These are phyloP conservation scores for Zalophus californianus DNA, from an alignment of 2,797 vertebrate genomes.

Conservation along the genomic window DNA sequence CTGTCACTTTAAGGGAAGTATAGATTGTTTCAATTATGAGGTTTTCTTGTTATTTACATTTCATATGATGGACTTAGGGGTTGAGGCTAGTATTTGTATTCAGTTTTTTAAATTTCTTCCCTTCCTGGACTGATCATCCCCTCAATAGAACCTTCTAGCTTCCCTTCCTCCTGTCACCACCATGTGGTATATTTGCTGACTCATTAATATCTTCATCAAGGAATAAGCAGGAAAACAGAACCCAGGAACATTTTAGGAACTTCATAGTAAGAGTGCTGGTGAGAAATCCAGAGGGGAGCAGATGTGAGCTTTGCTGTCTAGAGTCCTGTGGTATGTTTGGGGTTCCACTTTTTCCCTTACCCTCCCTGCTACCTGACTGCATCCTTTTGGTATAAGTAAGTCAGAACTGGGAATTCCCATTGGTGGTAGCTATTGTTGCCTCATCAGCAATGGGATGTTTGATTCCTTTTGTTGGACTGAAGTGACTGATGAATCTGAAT, in stretches of 20 bases:
- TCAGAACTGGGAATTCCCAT: not conserved
- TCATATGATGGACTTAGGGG: not conserved
- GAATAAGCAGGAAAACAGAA: not conserved
- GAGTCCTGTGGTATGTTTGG: not conserved
- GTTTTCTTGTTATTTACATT: not conserved
- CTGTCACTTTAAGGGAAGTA: conserved; percentile 6
- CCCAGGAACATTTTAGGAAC: not conserved
- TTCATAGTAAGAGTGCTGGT: not conserved
- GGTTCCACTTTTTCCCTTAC: not conserved
- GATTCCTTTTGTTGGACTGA: not conserved
- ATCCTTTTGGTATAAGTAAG: not conserved
- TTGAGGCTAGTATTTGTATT: not conserved
- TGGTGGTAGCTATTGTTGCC: not conserved
- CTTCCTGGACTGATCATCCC: not conserved
- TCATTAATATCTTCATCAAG: not conserved
- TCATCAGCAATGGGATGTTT: not conserved
- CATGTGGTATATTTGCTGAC: not conserved
- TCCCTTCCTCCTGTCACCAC: not conserved
- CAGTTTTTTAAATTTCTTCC: not conserved
- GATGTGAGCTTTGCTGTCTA: not conserved
- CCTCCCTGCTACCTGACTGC: not conserved
- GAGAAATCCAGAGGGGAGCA: not conserved
- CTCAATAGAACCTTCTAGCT: not conserved
- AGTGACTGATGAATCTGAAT: conserved; percentile 4
- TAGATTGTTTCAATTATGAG: not conserved